Evolutionary conservation across 2,797 vertebrate species (phyloP), one percentile per base, ranked within the genome.

Genomic region (Enteromius paludinosus): DNA sequence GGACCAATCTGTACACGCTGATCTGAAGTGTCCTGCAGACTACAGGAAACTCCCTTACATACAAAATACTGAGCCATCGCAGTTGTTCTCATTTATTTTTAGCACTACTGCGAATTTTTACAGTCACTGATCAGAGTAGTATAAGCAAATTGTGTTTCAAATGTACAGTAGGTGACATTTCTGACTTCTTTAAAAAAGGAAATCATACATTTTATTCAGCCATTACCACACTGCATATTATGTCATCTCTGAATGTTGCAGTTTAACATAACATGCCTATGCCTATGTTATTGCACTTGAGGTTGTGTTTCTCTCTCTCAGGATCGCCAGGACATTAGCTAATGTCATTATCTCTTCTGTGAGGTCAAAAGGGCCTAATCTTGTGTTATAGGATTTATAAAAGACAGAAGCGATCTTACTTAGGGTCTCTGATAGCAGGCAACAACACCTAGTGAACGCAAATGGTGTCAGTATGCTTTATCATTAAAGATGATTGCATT

Each of bases 331-430:
- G 91, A 92, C 92, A 93, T 94, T 93, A 93, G 92, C 92, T 94
- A 94, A 95, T 93, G 92, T 90, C 92, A 93, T 94, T 95, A 93
- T 92, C 90, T 92, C 92, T 91, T 93, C 92, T 90, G 89, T 89
- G 88, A 92, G 93, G 93, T 93, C 91, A 91, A 92, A 92, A 88
- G 91, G 92, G 90, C 88, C 88, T 93, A 92, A 93, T 95, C 92
- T 93, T 88, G 88, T 91, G 89, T 93, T 93, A 94, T 92, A 92
- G 93, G 93, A 94, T 94, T 94, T 92, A 84, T 91, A 91, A 91
- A 90, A 93, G 90, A 90, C 91, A 90, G 87, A 89, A 92, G 91
- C 89, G 92, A 94, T 93, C 92, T 93, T 89, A 93, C 90, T 92
- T 92, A 92, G 86, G 89, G 28, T 65, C 62, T 83, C 75, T 77